These are phyloP conservation scores for Galeruca laticollis DNA, from an alignment of 2,888 invertebrate species.

Conservation along the genomic window DNA sequence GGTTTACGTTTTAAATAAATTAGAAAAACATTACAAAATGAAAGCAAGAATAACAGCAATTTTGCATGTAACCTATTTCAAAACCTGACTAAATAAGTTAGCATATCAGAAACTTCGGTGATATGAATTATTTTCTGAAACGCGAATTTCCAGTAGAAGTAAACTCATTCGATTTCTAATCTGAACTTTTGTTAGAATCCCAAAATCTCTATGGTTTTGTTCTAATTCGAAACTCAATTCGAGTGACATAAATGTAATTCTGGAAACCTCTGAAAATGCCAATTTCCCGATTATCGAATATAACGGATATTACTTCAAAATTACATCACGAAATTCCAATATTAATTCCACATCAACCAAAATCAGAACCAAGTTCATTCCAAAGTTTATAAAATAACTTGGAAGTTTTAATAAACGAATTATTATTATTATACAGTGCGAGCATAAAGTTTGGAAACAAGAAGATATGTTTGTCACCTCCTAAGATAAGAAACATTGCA, in stretches of 20 bases:
- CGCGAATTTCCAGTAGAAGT: not conserved
- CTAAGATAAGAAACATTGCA: no score
- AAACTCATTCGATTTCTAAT: not conserved
- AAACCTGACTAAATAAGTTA: no score
- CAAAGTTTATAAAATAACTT: not conserved
- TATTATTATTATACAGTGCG: no score
- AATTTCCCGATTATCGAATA: conserved; percentile 16
- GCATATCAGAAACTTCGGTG: no score
- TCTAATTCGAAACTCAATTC: conserved; percentile 1
- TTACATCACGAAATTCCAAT: conserved; percentile 12
- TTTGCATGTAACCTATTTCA: no score
- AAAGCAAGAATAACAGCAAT: no score
- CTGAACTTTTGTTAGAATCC: not conserved
- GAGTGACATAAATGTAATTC: conserved; percentile 8
- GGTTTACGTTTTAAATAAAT: no score
- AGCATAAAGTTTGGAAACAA: no score
- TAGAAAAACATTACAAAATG: no score
- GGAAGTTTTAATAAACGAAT: no score
- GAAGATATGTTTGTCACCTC: no score
- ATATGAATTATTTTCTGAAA: not conserved
- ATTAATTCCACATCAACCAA: conserved; percentile 7
- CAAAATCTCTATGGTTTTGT: conserved; percentile 2
- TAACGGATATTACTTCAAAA: conserved; percentile 25
- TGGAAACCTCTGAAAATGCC: conserved; percentile 1
- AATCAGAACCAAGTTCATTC: conserved; percentile 8